Evolutionary conservation across 2,797 vertebrate genomes (phyloP).

Genomic region (Molossus molossus): DNA sequence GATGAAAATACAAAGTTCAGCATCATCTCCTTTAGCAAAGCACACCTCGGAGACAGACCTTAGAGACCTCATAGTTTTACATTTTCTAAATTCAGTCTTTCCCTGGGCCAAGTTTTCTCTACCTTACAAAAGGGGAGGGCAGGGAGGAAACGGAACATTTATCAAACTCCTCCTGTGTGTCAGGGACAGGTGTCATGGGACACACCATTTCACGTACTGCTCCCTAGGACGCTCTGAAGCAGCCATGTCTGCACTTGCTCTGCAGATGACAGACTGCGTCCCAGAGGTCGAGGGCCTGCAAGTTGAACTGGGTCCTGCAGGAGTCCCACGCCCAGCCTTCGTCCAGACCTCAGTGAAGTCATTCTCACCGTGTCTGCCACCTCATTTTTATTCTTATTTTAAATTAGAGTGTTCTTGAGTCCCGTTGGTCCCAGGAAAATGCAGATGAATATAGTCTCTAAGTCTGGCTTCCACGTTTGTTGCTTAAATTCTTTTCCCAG

Average conservation of each 20-base stretch:
- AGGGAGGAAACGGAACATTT: neutral
- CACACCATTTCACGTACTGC: neutral
- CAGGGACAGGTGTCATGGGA: neutral
- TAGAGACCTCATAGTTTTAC: neutral
- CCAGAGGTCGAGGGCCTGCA: neutral
- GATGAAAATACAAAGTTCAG: neutral
- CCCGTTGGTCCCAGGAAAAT: neutral
- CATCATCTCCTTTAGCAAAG: neutral
- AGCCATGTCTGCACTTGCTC: neutral
- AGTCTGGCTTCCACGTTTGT: neutral
- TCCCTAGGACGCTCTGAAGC: neutral
- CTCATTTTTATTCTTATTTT: constrained; percentile 30
- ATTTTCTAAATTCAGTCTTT: constrained; percentile 53
- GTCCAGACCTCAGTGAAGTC: neutral
- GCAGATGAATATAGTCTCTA: neutral
- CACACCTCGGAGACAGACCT: neutral
- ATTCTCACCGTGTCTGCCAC: constrained; percentile 8
- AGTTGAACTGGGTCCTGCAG: neutral
- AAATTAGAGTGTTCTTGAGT: neutral
- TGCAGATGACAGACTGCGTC: neutral
- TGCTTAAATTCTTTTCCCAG: neutral
- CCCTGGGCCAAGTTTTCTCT: neutral
- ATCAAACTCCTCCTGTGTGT: neutral
- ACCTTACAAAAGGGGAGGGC: neutral
- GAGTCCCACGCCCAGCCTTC: neutral